These are phyloP conservation scores for Coracopsis vasa DNA, from an alignment of 2,113 vertebrate species.

Conservation along the genomic window DNA sequence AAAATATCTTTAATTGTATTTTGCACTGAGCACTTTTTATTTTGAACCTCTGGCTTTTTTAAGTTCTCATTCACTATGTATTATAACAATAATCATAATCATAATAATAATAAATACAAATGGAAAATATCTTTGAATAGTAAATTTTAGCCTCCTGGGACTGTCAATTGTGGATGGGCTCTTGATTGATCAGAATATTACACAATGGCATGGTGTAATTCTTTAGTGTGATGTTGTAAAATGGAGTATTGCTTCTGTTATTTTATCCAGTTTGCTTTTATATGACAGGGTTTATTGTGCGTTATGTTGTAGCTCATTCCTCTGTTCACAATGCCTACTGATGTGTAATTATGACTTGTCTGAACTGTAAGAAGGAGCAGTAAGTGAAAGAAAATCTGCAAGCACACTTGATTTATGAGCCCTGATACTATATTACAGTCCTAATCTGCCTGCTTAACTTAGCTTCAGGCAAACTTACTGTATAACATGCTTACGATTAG, in stretches of 20 bases:
- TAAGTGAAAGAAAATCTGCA: conserved; percentile 86
- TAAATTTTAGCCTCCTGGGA: conserved; percentile 78
- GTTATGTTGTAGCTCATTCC: conserved; percentile 91
- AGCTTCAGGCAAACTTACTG: conserved; percentile 80
- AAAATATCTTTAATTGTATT: conserved; percentile 73
- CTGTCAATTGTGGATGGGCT: conserved; percentile 80
- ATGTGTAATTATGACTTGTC: conserved; percentile 96
- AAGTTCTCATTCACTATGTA: conserved; percentile 56
- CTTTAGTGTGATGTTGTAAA: conserved; percentile 84
- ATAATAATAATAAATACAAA: conserved; percentile 70
- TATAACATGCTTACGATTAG: conserved; percentile 80
- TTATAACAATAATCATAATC: conserved; percentile 66
- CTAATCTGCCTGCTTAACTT: conserved; percentile 89
- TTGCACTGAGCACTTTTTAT: conserved; percentile 59
- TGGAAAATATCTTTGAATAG: conserved; percentile 71
- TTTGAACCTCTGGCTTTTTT: conserved; percentile 70
- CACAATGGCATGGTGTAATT: conserved; percentile 82
- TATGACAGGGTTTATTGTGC: conserved; percentile 95
- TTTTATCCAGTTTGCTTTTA: conserved; percentile 93
- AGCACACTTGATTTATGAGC: conserved; percentile 91
- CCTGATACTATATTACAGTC: conserved; percentile 81
- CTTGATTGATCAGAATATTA: conserved; percentile 85
- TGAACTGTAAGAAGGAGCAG: conserved; percentile 88
- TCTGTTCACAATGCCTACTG: conserved; percentile 84
- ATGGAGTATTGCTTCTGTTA: conserved; percentile 88